A percentile compares a stretch with the other conserved stretches of the same genome.
phyloP scores from a whole-genome alignment of 2,797 vertebrate genomes.

The Myotis myotis region DNA sequence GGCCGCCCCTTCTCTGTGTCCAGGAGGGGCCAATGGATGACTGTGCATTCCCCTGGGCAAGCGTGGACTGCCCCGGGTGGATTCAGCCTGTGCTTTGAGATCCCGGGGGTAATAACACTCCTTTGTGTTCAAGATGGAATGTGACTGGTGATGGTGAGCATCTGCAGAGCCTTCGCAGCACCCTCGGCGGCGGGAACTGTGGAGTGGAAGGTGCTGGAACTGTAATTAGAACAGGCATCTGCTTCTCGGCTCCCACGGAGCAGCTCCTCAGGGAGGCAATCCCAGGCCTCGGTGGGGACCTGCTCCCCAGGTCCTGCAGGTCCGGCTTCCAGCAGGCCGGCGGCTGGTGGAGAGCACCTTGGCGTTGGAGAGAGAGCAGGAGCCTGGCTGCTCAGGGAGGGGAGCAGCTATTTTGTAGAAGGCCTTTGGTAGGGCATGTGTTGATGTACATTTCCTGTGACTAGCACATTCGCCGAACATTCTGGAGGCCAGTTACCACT shows the following conservation, averaged over 20 bases:
- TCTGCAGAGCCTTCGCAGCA: constrained; percentile 65
- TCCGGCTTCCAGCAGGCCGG: constrained; percentile 48
- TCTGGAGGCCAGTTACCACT: constrained; percentile 46
- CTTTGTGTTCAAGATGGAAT: constrained; percentile 64
- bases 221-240: constrained; percentile 76
- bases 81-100: not conserved
- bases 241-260: constrained; percentile 60
- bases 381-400: constrained; percentile 11
- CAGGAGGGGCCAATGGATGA: not conserved
- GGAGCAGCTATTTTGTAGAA: not conserved
- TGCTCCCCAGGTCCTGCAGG: constrained; percentile 62
- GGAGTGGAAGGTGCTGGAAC: constrained; percentile 70
- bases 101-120: constrained; percentile 16
- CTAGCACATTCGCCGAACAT: constrained; percentile 46
- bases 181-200: constrained; percentile 65
- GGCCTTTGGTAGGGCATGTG: not conserved
- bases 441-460: constrained; percentile 39
- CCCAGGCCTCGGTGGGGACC: constrained; percentile 6
- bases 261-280: constrained; percentile 65
- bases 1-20: not conserved
- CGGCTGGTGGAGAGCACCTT: constrained; percentile 10
- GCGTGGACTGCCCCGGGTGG: not conserved
- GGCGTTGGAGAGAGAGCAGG: not conserved
- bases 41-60: not conserved
- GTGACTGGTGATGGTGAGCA: constrained; percentile 60